Conservation (phyloP, 2,797 vertebrate species). For the Morus bassanus region DNA sequence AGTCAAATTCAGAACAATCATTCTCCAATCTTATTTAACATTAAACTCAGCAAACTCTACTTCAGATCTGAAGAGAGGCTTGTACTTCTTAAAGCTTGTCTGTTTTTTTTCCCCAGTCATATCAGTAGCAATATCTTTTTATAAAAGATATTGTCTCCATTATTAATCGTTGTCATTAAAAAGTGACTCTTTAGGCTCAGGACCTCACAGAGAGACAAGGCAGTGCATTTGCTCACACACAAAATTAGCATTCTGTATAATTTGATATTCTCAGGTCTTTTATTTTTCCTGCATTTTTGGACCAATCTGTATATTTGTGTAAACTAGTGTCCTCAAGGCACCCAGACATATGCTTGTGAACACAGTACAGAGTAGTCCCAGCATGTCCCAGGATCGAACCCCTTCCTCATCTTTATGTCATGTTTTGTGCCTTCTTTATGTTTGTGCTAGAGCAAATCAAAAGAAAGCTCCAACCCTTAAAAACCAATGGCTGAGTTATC, state of each 20-base stretch:
- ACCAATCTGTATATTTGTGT: background rate
- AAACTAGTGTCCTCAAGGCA: background rate
- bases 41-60: background rate
- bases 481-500: background rate
- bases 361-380: background rate
- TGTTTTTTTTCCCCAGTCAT: accelerated
- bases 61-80: background rate
- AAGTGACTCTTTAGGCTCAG: background rate
- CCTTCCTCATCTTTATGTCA: background rate
- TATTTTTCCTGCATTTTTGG: background rate
- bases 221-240: background rate
- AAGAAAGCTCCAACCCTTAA: background rate
- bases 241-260: background rate
- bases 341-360: background rate
- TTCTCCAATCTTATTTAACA: background rate
- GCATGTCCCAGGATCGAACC: background rate
- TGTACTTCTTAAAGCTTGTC: background rate
- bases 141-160: background rate
- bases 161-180: background rate
- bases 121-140: background rate
- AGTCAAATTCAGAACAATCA: background rate
- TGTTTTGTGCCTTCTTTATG: background rate
- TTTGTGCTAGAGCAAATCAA: background rate
- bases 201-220: background rate
- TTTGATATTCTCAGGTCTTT: background rate